Evolutionary conservation across 2,113 vertebrate species (phyloP).

Genomic region (Fulica atra): DNA sequence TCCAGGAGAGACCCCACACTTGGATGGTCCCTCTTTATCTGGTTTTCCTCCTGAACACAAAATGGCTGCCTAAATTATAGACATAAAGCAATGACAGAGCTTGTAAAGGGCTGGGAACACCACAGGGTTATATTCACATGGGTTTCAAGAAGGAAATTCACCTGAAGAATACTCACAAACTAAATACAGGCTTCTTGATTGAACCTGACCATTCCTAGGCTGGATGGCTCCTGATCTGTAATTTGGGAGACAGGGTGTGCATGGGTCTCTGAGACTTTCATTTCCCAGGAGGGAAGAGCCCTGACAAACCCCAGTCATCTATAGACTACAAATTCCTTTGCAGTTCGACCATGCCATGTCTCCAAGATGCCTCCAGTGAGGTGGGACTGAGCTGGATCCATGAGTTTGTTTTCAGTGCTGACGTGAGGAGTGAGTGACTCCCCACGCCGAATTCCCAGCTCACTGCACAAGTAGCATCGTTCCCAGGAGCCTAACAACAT

Average conservation of each 20-base stretch:
- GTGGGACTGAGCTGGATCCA: neutral
- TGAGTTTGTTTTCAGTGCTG: neutral
- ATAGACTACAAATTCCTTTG: neutral
- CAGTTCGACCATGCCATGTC: neutral
- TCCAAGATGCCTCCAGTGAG: neutral
- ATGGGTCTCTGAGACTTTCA: neutral
- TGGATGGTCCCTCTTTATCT: neutral
- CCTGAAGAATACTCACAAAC: neutral
- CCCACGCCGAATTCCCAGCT: neutral
- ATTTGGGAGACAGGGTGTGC: neutral
- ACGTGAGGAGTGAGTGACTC: neutral
- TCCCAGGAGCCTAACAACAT: neutral
- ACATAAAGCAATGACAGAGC: neutral
- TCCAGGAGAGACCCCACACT: neutral
- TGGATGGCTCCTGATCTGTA: neutral
- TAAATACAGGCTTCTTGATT: neutral
- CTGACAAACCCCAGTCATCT: neutral
- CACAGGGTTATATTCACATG: fast-evolving
- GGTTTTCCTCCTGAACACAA: neutral
- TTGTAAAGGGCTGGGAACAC: neutral
- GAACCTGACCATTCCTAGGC: neutral
- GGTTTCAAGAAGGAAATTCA: neutral
- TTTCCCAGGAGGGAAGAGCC: neutral
- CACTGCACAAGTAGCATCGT: neutral
- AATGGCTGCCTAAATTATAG: slow-evolving; percentile 43